phyloP scores from a whole-genome alignment of 2,888 invertebrate species.

The Cryptocephalus moraei region DNA sequence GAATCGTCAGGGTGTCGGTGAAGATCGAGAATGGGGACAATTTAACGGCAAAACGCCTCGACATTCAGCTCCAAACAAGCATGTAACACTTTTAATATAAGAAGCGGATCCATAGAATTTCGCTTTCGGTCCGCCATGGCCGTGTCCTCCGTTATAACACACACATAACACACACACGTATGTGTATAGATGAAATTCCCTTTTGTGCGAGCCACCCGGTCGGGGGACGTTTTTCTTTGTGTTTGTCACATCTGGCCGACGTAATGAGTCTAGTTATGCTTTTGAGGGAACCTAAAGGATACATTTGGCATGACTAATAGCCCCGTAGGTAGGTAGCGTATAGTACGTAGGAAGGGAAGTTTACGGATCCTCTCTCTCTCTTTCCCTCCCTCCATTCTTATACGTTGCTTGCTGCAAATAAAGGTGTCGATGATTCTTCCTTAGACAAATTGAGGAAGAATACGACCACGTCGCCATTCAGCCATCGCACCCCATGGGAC shows the following conservation, averaged over 20 bases:
- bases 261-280: conserved; percentile 17
- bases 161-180: conserved; percentile 3
- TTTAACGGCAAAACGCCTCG: background rate
- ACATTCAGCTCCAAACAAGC: conserved; percentile 8
- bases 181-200: conserved; percentile 6
- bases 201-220: conserved; percentile 8
- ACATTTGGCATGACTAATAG: too few species aligned
- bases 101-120: conserved; percentile 1
- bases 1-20: too few species aligned
- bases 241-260: conserved; percentile 13
- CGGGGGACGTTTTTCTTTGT: conserved; percentile 11
- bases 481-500: too few species aligned
- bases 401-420: too few species aligned
- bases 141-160: background rate
- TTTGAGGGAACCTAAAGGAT: conserved; percentile 7
- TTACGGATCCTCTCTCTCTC: too few species aligned
- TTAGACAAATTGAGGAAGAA: too few species aligned
- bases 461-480: too few species aligned
- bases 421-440: too few species aligned
- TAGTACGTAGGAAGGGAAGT: too few species aligned
- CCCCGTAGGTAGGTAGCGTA: too few species aligned
- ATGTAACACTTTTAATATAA: conserved; percentile 10
- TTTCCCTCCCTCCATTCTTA: too few species aligned
- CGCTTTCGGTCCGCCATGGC: conserved; percentile 5
- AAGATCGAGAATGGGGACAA: too few species aligned